Evolutionary conservation across 2,113 vertebrate species (phyloP).

Genomic region (Nannospalax galili): DNA sequence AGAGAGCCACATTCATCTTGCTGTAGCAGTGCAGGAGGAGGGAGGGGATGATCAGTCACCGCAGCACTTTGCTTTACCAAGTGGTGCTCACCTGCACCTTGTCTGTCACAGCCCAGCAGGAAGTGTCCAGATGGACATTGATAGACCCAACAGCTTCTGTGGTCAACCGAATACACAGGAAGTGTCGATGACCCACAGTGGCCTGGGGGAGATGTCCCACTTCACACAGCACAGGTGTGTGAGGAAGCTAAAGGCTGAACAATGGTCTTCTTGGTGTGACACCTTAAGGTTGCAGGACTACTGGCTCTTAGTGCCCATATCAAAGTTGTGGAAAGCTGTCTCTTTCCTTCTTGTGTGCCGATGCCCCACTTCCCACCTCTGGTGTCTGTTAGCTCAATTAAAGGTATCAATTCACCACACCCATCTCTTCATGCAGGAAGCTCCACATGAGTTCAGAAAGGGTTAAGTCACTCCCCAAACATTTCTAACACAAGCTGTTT

Average conservation of each 20-base stretch:
- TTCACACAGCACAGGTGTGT: background rate
- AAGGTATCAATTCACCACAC: background rate
- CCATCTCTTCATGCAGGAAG: background rate
- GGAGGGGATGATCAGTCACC: background rate
- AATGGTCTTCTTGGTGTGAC: background rate
- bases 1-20: rapidly evolving
- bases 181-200: background rate
- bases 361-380: background rate
- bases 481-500: background rate
- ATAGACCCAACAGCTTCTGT: background rate
- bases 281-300: background rate
- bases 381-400: background rate
- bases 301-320: background rate
- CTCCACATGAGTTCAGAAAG: background rate
- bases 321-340: background rate
- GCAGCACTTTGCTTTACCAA: no score
- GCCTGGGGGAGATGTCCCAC: background rate
- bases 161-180: background rate
- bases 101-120: background rate
- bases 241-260: background rate
- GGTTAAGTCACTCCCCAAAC: background rate
- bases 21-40: background rate
- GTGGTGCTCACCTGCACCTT: background rate
- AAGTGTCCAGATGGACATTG: background rate
- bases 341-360: background rate